Evolutionary conservation across 2,888 invertebrate genomes (phyloP).

Genomic region (Cephus pulcher): DNA sequence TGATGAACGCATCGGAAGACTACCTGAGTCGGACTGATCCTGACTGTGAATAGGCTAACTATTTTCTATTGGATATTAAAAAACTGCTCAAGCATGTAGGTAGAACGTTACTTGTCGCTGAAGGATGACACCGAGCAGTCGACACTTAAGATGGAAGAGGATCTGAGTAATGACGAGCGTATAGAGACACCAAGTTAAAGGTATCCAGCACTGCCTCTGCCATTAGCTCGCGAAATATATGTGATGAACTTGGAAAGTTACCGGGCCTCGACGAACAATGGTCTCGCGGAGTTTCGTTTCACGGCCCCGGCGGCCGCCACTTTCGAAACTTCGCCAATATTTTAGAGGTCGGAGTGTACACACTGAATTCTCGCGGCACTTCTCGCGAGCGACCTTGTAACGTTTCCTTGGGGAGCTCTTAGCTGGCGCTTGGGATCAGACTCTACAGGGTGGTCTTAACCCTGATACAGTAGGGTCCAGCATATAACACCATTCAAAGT

Average conservation of each 20-base stretch:
- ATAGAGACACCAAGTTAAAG: constrained; percentile 40
- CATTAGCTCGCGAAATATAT: constrained; percentile 55
- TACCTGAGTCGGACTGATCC: neutral
- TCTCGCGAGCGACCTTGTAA: constrained; percentile 46
- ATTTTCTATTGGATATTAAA: neutral
- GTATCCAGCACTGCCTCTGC: constrained; percentile 38
- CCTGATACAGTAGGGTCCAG: neutral
- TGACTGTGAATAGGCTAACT: neutral
- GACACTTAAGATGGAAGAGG: constrained; percentile 2
- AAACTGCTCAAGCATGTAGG: neutral
- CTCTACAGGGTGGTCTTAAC: neutral
- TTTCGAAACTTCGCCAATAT: constrained; percentile 60
- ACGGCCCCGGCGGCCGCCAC: constrained; percentile 36
- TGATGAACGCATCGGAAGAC: neutral
- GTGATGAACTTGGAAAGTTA: constrained; percentile 60
- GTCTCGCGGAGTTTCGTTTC: constrained; percentile 48
- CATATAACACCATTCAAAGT: neutral
- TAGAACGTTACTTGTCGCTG: neutral
- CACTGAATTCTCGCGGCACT: constrained; percentile 40
- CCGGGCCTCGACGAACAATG: constrained; percentile 58
- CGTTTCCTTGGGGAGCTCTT: constrained; percentile 44
- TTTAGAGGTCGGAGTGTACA: constrained; percentile 49
- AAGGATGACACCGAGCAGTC: neutral
- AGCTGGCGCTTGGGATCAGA: constrained; percentile 43
- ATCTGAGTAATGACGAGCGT: constrained; percentile 36